Evolutionary conservation across 2,797 vertebrate species (phyloP).

Genomic region (Anolis apletophallus): DNA sequence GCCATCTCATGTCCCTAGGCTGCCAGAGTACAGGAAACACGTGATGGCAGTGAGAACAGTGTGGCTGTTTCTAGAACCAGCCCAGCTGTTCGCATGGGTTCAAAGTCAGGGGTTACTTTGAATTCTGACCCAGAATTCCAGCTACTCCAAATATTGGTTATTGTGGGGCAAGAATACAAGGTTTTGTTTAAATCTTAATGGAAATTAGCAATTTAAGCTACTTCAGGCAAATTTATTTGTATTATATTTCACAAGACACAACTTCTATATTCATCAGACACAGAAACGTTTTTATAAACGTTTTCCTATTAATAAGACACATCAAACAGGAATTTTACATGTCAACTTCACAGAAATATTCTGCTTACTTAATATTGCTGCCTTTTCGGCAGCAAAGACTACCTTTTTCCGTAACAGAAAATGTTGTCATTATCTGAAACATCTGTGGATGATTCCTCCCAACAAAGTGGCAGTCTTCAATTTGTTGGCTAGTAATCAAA

Average conservation of each 20-base stretch:
- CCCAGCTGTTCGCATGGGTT: too few species aligned
- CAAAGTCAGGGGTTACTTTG: too few species aligned
- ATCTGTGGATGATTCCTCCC: constrained; percentile 47
- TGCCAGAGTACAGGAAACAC: too few species aligned
- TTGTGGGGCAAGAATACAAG: too few species aligned
- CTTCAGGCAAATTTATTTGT: background rate
- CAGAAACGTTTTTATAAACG: background rate
- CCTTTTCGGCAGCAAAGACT: background rate
- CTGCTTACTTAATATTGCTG: background rate
- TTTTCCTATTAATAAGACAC: background rate
- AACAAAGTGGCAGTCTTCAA: constrained; percentile 49
- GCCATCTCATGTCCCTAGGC: too few species aligned
- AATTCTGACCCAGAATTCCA: too few species aligned
- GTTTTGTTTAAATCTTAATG: too few species aligned
- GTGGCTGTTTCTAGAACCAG: too few species aligned
- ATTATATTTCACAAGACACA: background rate
- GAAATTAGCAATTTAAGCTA: too few species aligned
- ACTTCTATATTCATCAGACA: background rate
- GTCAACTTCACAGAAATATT: background rate
- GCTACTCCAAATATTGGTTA: too few species aligned
- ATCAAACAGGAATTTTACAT: background rate
- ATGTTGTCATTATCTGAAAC: constrained; percentile 43
- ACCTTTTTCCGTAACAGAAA: constrained; percentile 14
- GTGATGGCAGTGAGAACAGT: too few species aligned
- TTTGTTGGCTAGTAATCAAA: constrained; percentile 58